These are phyloP conservation scores for Stenotaenia linearis DNA, from an alignment of 2,888 invertebrate species.

Conservation along the genomic window DNA sequence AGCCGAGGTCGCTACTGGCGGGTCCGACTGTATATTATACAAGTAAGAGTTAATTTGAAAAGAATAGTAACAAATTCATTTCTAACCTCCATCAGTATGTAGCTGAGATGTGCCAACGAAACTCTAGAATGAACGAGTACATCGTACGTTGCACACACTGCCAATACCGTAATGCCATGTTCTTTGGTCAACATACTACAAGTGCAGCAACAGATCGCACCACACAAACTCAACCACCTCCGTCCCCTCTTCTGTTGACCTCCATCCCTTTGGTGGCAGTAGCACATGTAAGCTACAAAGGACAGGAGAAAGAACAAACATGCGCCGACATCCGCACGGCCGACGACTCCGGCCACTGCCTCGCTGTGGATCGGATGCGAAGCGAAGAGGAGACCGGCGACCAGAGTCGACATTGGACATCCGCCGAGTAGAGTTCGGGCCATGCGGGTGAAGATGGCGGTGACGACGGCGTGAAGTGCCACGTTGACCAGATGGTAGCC, in stretches of 20 bases:
- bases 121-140: slow-evolving; percentile 56
- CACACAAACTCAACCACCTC: slow-evolving; percentile 57
- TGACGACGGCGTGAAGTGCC: slow-evolving; percentile 76
- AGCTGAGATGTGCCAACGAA: slow-evolving; percentile 37
- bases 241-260: slow-evolving; percentile 34
- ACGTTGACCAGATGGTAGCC: slow-evolving; percentile 84
- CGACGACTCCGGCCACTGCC: slow-evolving; percentile 92
- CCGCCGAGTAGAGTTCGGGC: slow-evolving; percentile 55
- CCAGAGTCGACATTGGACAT: slow-evolving; percentile 45
- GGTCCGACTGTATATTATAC: no score
- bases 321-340: slow-evolving; percentile 87
- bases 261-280: slow-evolving; percentile 45
- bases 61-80: no score
- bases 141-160: slow-evolving; percentile 85
- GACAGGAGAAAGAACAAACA: slow-evolving; percentile 84
- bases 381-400: slow-evolving; percentile 82
- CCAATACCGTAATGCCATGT: slow-evolving; percentile 86
- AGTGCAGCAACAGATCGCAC: slow-evolving; percentile 61
- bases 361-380: slow-evolving; percentile 95
- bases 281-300: slow-evolving; percentile 76
- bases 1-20: no score
- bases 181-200: slow-evolving; percentile 91
- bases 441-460: slow-evolving; percentile 71
- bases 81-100: slow-evolving; percentile 39
- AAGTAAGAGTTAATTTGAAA: no score